phyloP scores from a whole-genome alignment of 2,113 vertebrate genomes.

The Barbus barbus region DNA sequence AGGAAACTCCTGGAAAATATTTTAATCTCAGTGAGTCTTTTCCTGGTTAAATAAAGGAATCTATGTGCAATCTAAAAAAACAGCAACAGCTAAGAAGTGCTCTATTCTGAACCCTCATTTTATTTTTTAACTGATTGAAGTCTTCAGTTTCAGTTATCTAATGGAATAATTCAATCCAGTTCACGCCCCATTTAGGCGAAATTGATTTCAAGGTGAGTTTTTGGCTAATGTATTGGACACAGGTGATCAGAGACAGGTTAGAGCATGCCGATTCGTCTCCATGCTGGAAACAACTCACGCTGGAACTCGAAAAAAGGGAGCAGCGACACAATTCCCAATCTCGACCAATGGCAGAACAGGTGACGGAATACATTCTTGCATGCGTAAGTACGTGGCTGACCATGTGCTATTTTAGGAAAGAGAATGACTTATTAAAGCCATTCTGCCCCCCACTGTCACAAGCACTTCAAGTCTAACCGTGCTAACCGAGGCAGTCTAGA shows the following conservation, averaged over 20 bases:
- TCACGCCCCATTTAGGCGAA: not conserved
- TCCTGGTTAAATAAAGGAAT: no score
- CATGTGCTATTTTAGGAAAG: conserved; percentile 66
- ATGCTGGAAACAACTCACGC: not conserved
- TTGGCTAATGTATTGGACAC: not conserved
- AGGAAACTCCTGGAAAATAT: no score
- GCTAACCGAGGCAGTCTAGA: conserved; percentile 51
- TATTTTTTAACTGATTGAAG: not conserved
- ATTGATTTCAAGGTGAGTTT: conserved; percentile 18
- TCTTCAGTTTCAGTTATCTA: not conserved
- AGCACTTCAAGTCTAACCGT: conserved; percentile 46
- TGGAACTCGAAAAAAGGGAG: not conserved
- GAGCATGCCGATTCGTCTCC: not conserved
- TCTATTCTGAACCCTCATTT: not conserved
- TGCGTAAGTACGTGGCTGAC: conserved; percentile 4
- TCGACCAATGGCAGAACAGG: not conserved
- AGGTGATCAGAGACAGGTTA: not conserved
- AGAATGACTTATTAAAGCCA: conserved; percentile 75
- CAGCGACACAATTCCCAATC: not conserved
- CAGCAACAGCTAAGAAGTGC: no score
- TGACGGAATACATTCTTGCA: not conserved
- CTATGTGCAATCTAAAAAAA: no score
- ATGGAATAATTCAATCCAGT: not conserved
- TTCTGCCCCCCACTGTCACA: conserved; percentile 62
- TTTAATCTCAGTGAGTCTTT: no score